Evolutionary conservation across 2,888 invertebrate species (phyloP).

Genomic region (Synanthedon vespiformis): DNA sequence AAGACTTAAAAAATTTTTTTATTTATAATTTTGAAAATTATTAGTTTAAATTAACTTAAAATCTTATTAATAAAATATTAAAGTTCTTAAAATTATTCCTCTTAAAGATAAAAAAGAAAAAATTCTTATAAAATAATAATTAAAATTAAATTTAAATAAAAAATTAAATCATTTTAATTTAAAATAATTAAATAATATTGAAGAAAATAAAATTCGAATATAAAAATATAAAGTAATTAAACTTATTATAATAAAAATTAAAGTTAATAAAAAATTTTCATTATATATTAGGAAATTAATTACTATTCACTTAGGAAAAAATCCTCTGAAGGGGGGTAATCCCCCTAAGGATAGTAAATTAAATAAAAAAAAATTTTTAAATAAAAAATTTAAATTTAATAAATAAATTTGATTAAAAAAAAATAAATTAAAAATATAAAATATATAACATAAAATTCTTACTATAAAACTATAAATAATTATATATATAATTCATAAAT

Average conservation of each 20-base stretch:
- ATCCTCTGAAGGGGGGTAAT: slow-evolving; percentile 72
- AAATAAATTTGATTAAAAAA: slow-evolving; percentile 65
- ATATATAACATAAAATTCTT: slow-evolving; percentile 48
- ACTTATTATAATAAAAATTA: slow-evolving; percentile 61
- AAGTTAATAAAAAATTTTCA: slow-evolving; percentile 44
- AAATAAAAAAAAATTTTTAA: slow-evolving; percentile 63
- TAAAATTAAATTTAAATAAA: slow-evolving; percentile 35
- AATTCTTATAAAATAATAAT: slow-evolving; percentile 26
- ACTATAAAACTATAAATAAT: slow-evolving; percentile 54
- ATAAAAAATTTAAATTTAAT: slow-evolving; percentile 36
- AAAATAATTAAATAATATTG: slow-evolving; percentile 56
- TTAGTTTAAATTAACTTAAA: slow-evolving; percentile 73
- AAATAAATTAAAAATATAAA: slow-evolving; percentile 58
- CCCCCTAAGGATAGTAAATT: slow-evolving; percentile 71
- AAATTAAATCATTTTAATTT: slow-evolving; percentile 59
- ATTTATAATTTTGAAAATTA: slow-evolving; percentile 75
- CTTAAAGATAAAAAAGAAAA: slow-evolving; percentile 29
- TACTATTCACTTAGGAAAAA: slow-evolving; percentile 72
- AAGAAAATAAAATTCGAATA: slow-evolving; percentile 61
- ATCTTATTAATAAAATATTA: slow-evolving; percentile 48
- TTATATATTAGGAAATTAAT: slow-evolving; percentile 62
- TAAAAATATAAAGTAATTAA: slow-evolving; percentile 70
- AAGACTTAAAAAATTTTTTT: slow-evolving; percentile 71
- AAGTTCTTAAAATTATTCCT: slow-evolving; percentile 42
- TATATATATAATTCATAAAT: slow-evolving; percentile 57